Evolutionary conservation across 2,113 vertebrate species (phyloP), one percentile per base, ranked within the genome.

Genomic region (Suncus etruscus): DNA sequence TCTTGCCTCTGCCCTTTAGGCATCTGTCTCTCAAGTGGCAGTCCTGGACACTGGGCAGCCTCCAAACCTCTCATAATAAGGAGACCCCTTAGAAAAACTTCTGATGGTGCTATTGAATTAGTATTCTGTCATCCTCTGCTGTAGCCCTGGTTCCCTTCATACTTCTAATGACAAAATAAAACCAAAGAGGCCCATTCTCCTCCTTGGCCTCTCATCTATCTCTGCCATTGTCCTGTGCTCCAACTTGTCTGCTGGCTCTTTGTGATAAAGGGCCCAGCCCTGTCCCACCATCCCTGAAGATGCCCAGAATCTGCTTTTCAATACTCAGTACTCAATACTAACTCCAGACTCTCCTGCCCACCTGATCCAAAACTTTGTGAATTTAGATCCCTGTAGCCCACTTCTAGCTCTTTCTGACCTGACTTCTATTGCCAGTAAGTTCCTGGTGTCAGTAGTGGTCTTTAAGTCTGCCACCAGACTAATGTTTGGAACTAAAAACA

Each of bases 1-100:
- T 39, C 32, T n/a, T 27, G 32, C 39, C 70, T 27, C 70, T 87
- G 69, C 45, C 87, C 77, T 92, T 70, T 31, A 83, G 85, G 83
- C 39, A 39, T 39, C 39, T 58, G 48, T 90, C 72, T 83, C 88
- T 91, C 24, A 87, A 92, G 79, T 79, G 90, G 75, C 76, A 47
- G 11, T 77, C 58, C 72, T 79, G 75, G 95, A 32, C 11, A 27
- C 20, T 76, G 88, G 63, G 24, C 83, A 79, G 76, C 73, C 84
- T 29, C 9, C 5, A 90, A 86, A 27, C 32, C 72, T 70, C 61
- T 75, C 77, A 77, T 61, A 73, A 66, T 61, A 76, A 24, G 1
- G 12, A 77, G 75, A 73, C 47, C 6, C 51, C 77, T 47, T 0
- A 27, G 47, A 75, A 54, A 69, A 74, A 84, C 89, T 73, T 31